A percentile compares a stretch with the other conserved stretches of the same genome.
Evolutionary conservation across 2,888 invertebrate species (phyloP).

Genomic region (Timandra comae): DNA sequence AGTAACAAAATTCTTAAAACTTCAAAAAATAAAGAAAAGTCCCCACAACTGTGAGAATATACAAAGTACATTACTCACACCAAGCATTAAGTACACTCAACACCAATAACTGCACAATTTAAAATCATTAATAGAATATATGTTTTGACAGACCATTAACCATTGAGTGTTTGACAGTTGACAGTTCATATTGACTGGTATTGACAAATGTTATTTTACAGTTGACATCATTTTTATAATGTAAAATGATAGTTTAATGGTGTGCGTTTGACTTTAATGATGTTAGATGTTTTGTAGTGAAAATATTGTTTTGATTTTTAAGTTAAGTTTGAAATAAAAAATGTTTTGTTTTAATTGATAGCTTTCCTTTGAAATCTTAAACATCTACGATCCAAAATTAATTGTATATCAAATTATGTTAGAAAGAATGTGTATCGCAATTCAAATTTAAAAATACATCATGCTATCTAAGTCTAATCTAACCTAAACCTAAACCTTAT

Average conservation of each 20-base stretch:
- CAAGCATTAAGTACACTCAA: constrained; percentile 46
- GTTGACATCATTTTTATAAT: constrained; percentile 58
- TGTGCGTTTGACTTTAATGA: constrained; percentile 26
- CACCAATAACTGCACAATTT: constrained; percentile 37
- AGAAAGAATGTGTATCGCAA: no score
- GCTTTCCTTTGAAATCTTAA: no score
- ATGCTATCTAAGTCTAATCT: no score
- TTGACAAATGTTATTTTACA: constrained; percentile 61
- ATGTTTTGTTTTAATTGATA: no score
- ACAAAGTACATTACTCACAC: constrained; percentile 36
- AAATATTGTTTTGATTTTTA: no score
- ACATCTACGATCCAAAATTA: no score
- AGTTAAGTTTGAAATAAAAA: no score
- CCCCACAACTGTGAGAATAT: background rate
- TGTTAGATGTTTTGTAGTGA: no score
- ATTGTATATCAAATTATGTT: no score
- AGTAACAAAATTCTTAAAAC: no score
- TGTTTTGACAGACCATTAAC: constrained; percentile 73
- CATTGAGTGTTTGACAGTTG: constrained; percentile 46
- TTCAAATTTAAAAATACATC: no score
- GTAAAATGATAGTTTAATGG: constrained; percentile 40
- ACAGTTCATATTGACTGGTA: constrained; percentile 47
- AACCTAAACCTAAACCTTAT: no score
- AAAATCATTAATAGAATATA: constrained; percentile 61
- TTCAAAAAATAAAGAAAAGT: background rate